Evolutionary conservation across 1,140 invertebrate genomes (phyloP).

Genomic region (Armadillidium nasatum): DNA sequence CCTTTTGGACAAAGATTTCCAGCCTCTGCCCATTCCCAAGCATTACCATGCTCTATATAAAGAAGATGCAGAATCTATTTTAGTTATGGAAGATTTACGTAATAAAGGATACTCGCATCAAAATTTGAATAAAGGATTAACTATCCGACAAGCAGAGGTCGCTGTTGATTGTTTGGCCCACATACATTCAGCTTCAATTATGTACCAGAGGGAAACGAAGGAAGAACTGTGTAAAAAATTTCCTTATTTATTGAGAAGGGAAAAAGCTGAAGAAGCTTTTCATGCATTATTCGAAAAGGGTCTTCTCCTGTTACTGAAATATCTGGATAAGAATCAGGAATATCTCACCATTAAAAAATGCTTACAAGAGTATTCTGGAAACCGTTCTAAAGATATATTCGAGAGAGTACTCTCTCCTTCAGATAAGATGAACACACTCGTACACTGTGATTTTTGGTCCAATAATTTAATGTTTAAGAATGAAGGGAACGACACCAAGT

Average conservation of each 20-base stretch:
- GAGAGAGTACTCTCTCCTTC: slow-evolving; percentile 25
- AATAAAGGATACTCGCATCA: slow-evolving; percentile 54
- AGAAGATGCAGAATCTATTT: slow-evolving; percentile 53
- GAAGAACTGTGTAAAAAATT: slow-evolving; percentile 21
- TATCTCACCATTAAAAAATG: not conserved
- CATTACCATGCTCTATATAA: slow-evolving; percentile 62
- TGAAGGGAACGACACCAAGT: slow-evolving; percentile 11
- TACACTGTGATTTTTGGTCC: slow-evolving; percentile 29
- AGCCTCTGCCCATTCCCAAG: slow-evolving; percentile 57
- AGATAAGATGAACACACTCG: slow-evolving; percentile 23
- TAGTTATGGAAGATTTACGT: slow-evolving; percentile 61
- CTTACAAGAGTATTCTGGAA: slow-evolving; percentile 25
- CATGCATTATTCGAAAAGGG: slow-evolving; percentile 25
- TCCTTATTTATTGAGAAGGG: slow-evolving; percentile 22
- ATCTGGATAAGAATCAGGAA: slow-evolving; percentile 24
- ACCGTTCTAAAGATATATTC: slow-evolving; percentile 19
- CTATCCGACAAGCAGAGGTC: slow-evolving; percentile 51
- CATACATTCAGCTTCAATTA: slow-evolving; percentile 59
- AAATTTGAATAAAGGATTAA: slow-evolving; percentile 59
- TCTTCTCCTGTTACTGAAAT: slow-evolving; percentile 20
- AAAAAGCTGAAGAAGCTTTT: slow-evolving; percentile 24
- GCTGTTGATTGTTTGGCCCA: slow-evolving; percentile 65
- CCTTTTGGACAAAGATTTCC: not conserved
- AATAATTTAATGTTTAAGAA: slow-evolving; percentile 27
- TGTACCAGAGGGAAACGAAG: slow-evolving; percentile 15